Evolutionary conservation across 92 coral and sea anemone species (phyloP).

Genomic region (Palythoa heliodiscus): DNA sequence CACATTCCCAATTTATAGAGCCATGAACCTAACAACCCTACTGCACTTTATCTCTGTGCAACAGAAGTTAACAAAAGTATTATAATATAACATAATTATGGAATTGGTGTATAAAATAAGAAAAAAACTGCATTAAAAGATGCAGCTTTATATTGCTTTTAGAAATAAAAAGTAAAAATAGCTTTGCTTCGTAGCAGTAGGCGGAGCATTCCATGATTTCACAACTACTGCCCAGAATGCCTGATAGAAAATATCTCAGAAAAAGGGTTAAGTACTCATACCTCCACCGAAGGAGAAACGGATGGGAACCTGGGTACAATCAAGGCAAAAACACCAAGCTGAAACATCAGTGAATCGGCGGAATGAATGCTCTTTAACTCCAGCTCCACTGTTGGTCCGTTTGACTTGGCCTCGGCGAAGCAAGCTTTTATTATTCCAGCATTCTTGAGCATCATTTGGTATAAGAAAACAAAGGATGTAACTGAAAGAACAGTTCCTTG

Average conservation of each 20-base stretch:
- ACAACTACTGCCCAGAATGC: too few relatives aligned
- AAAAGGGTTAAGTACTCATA: background rate
- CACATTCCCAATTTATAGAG: background rate
- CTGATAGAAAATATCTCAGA: background rate
- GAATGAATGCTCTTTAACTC: background rate
- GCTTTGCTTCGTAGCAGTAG: too few relatives aligned
- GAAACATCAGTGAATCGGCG: slow-evolving; percentile 22
- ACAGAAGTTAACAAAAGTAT: too few relatives aligned
- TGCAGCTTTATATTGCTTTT: too few relatives aligned
- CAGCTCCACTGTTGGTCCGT: background rate
- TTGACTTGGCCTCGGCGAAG: slow-evolving; percentile 24
- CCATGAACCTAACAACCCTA: too few relatives aligned
- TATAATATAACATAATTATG: too few relatives aligned
- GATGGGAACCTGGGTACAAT: slow-evolving; percentile 33
- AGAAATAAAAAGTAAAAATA: too few relatives aligned
- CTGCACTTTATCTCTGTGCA: too few relatives aligned
- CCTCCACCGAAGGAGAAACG: slow-evolving; percentile 7
- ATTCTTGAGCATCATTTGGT: slow-evolving; percentile 29
- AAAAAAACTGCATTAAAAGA: too few relatives aligned
- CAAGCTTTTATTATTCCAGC: background rate
- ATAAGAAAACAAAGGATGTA: slow-evolving; percentile 21
- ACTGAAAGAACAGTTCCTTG: slow-evolving; percentile 25
- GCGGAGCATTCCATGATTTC: too few relatives aligned
- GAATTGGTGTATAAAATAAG: too few relatives aligned
- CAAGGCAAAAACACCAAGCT: slow-evolving; percentile 35